Evolutionary conservation across 2,888 invertebrate genomes (phyloP).

Genomic region (Papilio gigon): DNA sequence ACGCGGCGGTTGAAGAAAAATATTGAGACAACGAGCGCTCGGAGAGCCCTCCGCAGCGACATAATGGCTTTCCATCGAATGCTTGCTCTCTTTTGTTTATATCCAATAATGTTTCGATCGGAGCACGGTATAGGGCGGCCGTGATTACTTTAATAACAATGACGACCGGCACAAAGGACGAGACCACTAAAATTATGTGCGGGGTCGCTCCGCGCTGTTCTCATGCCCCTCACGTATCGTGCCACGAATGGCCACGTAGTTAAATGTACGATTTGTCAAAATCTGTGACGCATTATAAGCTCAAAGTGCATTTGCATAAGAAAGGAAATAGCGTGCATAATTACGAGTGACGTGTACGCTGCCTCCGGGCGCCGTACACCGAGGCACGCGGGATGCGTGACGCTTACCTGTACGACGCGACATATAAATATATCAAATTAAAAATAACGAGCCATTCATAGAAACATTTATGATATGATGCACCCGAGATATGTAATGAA

Average conservation of each 20-base stretch:
- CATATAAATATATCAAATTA: conserved; percentile 73
- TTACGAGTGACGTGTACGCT: conserved; percentile 37
- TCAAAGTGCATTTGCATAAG: conserved; percentile 46
- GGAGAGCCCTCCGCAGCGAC: conserved; percentile 76
- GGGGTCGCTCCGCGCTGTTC: conserved; percentile 71
- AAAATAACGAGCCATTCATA: conserved; percentile 75
- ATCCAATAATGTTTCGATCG: conserved; percentile 82
- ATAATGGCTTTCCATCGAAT: conserved; percentile 82
- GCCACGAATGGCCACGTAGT: conserved; percentile 46
- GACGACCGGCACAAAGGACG: conserved; percentile 76
- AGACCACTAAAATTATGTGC: conserved; percentile 75
- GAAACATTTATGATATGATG: conserved; percentile 65
- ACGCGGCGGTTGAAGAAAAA: conserved; percentile 79
- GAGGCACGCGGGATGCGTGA: conserved; percentile 58
- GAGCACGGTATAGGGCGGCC: conserved; percentile 76
- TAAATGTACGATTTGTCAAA: conserved; percentile 45
- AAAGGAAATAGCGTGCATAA: conserved; percentile 46
- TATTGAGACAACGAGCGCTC: conserved; percentile 78
- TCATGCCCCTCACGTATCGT: conserved; percentile 76
- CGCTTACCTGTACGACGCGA: conserved; percentile 69
- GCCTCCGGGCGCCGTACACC: conserved; percentile 45
- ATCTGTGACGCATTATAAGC: conserved; percentile 47
- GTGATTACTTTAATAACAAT: conserved; percentile 83
- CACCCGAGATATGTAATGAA: conserved; percentile 51
- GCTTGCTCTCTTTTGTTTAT: conserved; percentile 82